phyloP scores from a whole-genome alignment of 2,888 invertebrate species.

The Ornithoptera priamus region DNA sequence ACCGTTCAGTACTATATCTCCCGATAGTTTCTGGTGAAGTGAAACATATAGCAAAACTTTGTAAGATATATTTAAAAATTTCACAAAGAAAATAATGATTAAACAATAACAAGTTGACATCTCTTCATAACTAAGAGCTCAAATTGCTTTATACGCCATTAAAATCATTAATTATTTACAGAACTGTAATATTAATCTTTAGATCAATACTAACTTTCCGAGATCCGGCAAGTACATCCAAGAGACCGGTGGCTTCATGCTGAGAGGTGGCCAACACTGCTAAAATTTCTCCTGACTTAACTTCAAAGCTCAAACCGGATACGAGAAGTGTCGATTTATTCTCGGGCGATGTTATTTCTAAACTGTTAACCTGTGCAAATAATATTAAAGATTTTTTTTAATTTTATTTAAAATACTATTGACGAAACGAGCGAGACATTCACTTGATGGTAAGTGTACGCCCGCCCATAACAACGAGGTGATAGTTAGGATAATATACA shows the following conservation, averaged over 20 bases:
- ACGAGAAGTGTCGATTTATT: slow-evolving; percentile 80
- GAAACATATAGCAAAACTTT: background rate
- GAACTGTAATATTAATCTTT: no score
- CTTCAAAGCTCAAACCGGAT: slow-evolving; percentile 91
- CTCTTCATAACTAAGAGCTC: no score
- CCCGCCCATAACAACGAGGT: no score
- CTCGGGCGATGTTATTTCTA: slow-evolving; percentile 82
- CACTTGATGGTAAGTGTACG: no score
- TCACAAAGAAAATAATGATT: no score
- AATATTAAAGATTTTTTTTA: background rate
- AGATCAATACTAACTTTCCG: slow-evolving; percentile 63
- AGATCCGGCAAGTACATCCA: slow-evolving; percentile 91
- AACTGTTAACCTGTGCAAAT: slow-evolving; percentile 76
- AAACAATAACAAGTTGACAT: no score
- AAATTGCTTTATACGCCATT: no score
- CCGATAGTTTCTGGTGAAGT: slow-evolving; percentile 78
- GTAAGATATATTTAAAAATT: background rate
- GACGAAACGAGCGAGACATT: no score
- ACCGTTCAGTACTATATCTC: slow-evolving; percentile 93
- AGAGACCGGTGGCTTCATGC: slow-evolving; percentile 90
- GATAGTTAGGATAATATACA: no score
- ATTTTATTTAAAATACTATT: no score
- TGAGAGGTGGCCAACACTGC: slow-evolving; percentile 95
- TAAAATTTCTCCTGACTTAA: slow-evolving; percentile 93
- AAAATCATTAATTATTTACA: no score